A percentile compares a stretch with the other conserved stretches of the same genome.
phyloP scores from a whole-genome alignment of 1,140 invertebrate species.

The Drosophila seguyi region DNA sequence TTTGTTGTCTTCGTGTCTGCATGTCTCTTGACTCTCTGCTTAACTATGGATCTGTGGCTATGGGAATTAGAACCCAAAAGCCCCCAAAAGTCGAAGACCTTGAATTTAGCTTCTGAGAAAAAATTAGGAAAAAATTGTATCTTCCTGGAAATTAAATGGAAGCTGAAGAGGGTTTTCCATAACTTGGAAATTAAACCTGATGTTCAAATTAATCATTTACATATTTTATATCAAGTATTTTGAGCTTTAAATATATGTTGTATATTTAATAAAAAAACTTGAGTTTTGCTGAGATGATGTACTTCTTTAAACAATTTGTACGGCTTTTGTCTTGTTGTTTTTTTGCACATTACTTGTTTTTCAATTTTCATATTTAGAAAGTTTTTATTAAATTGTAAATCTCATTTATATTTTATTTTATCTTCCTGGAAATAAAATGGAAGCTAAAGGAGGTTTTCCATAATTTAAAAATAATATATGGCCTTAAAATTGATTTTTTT shows the following conservation, averaged over 20 bases:
- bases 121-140: background rate
- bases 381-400: too few species aligned
- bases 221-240: background rate
- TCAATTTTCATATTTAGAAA: too few species aligned
- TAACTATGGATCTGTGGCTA: conserved; percentile 38
- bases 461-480: too few species aligned
- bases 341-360: too few species aligned
- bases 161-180: background rate
- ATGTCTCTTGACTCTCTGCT: conserved; percentile 9
- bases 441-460: too few species aligned
- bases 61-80: conserved; percentile 28
- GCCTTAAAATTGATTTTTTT: too few species aligned
- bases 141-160: background rate
- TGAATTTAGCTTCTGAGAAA: background rate
- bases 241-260: background rate
- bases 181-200: background rate
- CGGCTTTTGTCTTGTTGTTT: background rate
- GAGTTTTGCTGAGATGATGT: background rate
- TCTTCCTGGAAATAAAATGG: too few species aligned
- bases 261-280: background rate
- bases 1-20: background rate
- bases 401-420: too few species aligned
- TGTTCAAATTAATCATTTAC: background rate
- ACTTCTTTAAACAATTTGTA: background rate
- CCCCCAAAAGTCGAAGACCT: conserved; percentile 8